Evolutionary conservation across 2,797 vertebrate genomes (phyloP), one percentile per base, ranked within the genome.

Genomic region (Liasis olivaceus): DNA sequence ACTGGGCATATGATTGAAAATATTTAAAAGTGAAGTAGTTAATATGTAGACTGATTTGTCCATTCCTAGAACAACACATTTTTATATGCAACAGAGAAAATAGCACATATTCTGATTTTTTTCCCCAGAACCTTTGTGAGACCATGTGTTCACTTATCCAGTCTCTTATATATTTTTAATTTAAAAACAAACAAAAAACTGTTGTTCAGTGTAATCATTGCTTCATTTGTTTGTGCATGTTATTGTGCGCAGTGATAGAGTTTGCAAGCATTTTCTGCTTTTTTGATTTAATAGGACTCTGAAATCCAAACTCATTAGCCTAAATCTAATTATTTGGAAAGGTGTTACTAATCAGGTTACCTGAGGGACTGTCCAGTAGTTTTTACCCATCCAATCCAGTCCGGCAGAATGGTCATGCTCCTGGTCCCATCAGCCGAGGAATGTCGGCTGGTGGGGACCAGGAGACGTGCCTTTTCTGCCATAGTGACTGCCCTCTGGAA

Each of bases 221-320:
- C 7, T 47, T 22, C 11, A 51, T 58, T 69, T 77, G 22, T 59
- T 9, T 58, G 51, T 24, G 20, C n/a, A 47, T 24, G 59, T 22
- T 24, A 60, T 60, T 87, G n/a, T 31, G 77, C 11, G 17, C 58
- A 36, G 59, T 14, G 31, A 86, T 26, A 60, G 31, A 58, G 56
- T 69, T 60, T 92, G 77, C 56, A 72, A 87, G 36, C 84, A 90
- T 59, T 90, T 59, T 56, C 88, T 86, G 54, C 62, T 89, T 36
- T 51, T 28, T 28, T 51, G 54, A 87, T 87, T 72, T 77, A 72
- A 60, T 20, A 72, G 42, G 64, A 28, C 54, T 58, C 81, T 69
- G 54, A 85, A 36, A 59, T 66, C 56, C 36, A 51, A 51, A 85
- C 81, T 86, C 28, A 87, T 58, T 86, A 84, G 62, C 81, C n/a